Evolutionary conservation across 1,140 invertebrate species (phyloP), one percentile per base, ranked within the genome.

Genomic region (Drosophila littoralis): DNA sequence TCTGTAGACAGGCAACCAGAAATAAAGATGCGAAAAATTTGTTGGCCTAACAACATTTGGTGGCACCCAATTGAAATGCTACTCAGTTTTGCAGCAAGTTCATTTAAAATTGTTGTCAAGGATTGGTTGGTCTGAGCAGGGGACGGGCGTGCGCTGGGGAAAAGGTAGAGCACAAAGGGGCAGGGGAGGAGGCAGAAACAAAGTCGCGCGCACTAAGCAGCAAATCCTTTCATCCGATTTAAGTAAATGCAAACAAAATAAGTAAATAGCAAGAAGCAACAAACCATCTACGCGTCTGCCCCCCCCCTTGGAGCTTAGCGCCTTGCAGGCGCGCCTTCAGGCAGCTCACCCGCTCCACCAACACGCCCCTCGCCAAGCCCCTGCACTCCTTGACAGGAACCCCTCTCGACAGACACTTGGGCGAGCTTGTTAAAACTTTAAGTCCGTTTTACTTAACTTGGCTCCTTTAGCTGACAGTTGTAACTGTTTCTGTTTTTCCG

Each of bases 191-290:
- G 33, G 64, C 55, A 45, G 66, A 73, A 51, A 68, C 60, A 79
- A 81, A 82, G 79, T 88, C 80, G 76, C 81, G 69, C 79, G 50
- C 76, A 79, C 84, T 89, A 89, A 88, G 83, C 80, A 88, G 84
- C 85, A 88, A 88, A 88, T 88, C 84, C 84, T 82, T 88, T 88
- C 84, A 88, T 88, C 84, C 84, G 84, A 88, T 88, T 88, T 88
- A 88, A 88, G 84, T 88, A 88, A 88, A 88, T 88, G 84, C 84
- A 88, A 88, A 88, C 84, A 88, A 88, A 89, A 88, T 89, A 88
- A 88, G 84, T 88, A 88, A 88, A 88, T 89, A 89, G 84, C 84
- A 88, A 88, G 84, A 89, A 88, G 84, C 84, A 88, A 88, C 83
- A 88, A 52, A 28, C 22, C 35, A 32, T n/a, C 36, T 2, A 17